These are phyloP conservation scores for Agrilus planipennis DNA, from an alignment of 1,140 invertebrate genomes.

Conservation along the genomic window DNA sequence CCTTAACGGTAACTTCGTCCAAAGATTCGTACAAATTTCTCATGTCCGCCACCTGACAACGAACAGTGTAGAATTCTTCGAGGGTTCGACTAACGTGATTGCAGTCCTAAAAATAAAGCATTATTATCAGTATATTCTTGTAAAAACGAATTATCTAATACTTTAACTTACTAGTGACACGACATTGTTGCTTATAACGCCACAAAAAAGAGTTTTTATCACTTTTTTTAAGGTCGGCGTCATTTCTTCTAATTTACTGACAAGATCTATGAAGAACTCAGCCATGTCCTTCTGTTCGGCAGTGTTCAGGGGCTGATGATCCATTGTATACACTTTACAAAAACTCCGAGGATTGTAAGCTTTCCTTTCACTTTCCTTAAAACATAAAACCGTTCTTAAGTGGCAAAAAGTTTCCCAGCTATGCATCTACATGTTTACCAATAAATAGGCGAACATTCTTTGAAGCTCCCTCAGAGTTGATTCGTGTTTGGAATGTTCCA, in stretches of 20 bases:
- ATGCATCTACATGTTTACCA: slow-evolving; percentile 39
- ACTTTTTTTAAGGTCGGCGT: slow-evolving; percentile 79
- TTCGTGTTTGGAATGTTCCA: slow-evolving; percentile 54
- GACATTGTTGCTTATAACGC: slow-evolving; percentile 87
- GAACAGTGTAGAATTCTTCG: slow-evolving; percentile 92
- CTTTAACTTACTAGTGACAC: slow-evolving; percentile 61
- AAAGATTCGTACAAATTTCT: slow-evolving; percentile 88
- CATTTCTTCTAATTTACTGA: slow-evolving; percentile 94
- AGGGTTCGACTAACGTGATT: slow-evolving; percentile 85
- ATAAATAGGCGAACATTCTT: slow-evolving; percentile 88
- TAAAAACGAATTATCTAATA: slow-evolving; percentile 7
- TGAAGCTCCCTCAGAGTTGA: slow-evolving; percentile 77
- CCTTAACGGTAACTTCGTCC: slow-evolving; percentile 92
- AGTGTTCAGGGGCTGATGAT: slow-evolving; percentile 88
- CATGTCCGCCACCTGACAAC: slow-evolving; percentile 94
- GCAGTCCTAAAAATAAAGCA: slow-evolving; percentile 65
- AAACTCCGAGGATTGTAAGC: slow-evolving; percentile 91
- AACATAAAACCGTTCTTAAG: neutral
- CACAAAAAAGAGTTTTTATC: slow-evolving; percentile 86
- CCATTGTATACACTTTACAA: slow-evolving; percentile 95
- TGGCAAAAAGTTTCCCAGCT: neutral
- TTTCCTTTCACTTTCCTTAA: slow-evolving; percentile 81
- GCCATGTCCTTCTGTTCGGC: slow-evolving; percentile 98
- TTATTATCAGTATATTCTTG: too few species aligned
- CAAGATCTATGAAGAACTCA: slow-evolving; percentile 93